Evolutionary conservation across 2,888 invertebrate species (phyloP).

Genomic region (Acrocera orbiculus): DNA sequence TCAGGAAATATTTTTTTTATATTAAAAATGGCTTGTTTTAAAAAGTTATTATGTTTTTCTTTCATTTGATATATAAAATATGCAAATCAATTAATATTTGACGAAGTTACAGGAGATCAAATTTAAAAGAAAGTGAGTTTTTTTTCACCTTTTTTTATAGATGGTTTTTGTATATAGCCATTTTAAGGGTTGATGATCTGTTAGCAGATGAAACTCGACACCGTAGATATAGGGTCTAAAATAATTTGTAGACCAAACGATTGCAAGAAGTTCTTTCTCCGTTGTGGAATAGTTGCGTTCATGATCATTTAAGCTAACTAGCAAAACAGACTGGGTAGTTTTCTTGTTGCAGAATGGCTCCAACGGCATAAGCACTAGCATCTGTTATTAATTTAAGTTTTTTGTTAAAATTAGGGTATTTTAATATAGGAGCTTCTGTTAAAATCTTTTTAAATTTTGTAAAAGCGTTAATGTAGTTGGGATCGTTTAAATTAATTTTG

Average conservation of each 20-base stretch:
- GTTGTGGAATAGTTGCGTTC: conserved; percentile 1
- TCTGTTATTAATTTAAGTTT: conserved; percentile 5
- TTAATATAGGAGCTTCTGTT: conserved; percentile 6
- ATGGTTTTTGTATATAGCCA: not conserved
- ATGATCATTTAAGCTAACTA: conserved; percentile 2
- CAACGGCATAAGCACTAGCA: conserved; percentile 5
- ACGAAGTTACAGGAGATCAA: too few relatives aligned
- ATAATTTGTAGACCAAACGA: conserved; percentile 5
- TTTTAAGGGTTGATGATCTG: not conserved
- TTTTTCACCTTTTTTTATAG: too few relatives aligned
- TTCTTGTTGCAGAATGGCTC: conserved; percentile 5
- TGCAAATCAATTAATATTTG: too few relatives aligned
- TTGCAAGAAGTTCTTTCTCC: conserved; percentile 6
- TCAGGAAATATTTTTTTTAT: too few relatives aligned
- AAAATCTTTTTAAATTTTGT: conserved; percentile 6
- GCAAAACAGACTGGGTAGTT: conserved; percentile 4
- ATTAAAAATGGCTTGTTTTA: too few relatives aligned
- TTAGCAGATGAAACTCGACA: not conserved
- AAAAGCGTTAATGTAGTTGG: conserved; percentile 11
- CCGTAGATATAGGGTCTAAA: conserved; percentile 3
- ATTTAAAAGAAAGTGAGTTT: too few relatives aligned
- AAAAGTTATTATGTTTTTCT: too few relatives aligned
- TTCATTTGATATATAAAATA: too few relatives aligned
- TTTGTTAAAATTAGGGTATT: conserved; percentile 6
- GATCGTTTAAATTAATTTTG: conserved; percentile 9